Base-by-base conservation (phyloP, 2,113 vertebrate species). In the Atractosteus spatula region DNA sequence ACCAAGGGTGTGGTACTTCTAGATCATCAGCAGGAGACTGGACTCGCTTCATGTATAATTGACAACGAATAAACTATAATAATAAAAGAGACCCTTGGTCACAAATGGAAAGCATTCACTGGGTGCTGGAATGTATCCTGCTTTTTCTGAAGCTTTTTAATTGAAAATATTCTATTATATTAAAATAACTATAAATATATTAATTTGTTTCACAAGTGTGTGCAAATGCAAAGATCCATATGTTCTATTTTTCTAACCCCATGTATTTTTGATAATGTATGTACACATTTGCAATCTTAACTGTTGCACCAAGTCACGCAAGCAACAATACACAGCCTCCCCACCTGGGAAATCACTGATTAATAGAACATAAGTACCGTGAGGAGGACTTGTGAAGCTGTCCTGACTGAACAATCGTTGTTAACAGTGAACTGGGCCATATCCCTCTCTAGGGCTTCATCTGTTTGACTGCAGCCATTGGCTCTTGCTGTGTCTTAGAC, bases 161-260 rank as follows among this genome's bases (percentile, higher is more conserved):
- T 66, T 57, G 55, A 54, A 62, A 11, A 2, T 68, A 44, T 74
- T 42, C n/a, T 74, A n/a, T 54, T 12, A 74, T 85, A 79, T 78
- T 90, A 84, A 86, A 79, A 89, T 86, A 85, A 88, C 89, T 76
- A 51, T 51, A 51, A 51, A 51, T 51, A 51, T 51, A 51, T 51
- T 1, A 51, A 2, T 51, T 51, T 5, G 1, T 51, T 78, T 76
- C 81, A 66, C 87, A 87, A 91, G 86, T 91, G 91, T 78, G 67
- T 92, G 91, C 93, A 93, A 93, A 79, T 83, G 80, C 80, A 86
- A 86, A 87, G 90, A 85, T 79, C 84, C 84, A 92, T 72, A 72
- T 75, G 66, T 67, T 78, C 81, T 93, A 92, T 93, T 94, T 94
- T 93, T 91, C 79, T 92, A 89, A 87, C 82, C 80, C 84, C 75